Conservation (phyloP, 2,797 vertebrate genomes). For the Parauchenoglanis ngamensis region DNA sequence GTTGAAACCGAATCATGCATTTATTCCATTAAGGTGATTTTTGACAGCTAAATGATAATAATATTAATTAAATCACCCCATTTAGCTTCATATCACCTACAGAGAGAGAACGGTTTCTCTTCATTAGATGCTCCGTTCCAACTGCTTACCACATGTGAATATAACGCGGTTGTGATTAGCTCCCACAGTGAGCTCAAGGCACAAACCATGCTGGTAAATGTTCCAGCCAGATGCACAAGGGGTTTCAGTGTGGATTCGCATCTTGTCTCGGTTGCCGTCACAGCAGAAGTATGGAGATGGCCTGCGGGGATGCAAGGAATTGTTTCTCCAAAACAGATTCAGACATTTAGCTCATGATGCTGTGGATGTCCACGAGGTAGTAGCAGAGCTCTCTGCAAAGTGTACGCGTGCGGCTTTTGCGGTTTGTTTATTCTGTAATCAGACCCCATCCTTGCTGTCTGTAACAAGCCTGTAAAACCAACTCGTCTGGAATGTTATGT, state of each 20-base stretch:
- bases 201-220: conserved; percentile 48
- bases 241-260: conserved; percentile 42
- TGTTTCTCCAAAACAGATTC: conserved; percentile 50
- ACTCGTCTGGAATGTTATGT: conserved; percentile 35
- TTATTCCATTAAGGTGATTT: conserved; percentile 10
- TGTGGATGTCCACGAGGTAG: conserved; percentile 54
- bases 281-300: conserved; percentile 47
- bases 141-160: conserved; percentile 55
- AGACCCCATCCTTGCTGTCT: conserved; percentile 45
- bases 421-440: conserved; percentile 53
- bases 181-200: conserved; percentile 49
- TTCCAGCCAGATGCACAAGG: conserved; percentile 41
- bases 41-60: not conserved
- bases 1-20: not conserved
- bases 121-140: conserved; percentile 25
- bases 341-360: conserved; percentile 24
- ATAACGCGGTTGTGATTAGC: conserved; percentile 38
- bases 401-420: conserved; percentile 4
- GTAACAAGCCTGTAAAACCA: conserved; percentile 37
- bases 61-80: not conserved
- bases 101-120: not conserved
- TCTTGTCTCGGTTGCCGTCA: conserved; percentile 38
- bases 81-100: conserved; percentile 3
- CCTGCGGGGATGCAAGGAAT: conserved; percentile 38
- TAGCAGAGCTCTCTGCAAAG: conserved; percentile 41